Conservation (phyloP, 2,797 vertebrate genomes). For the Acanthurus tractus region DNA sequence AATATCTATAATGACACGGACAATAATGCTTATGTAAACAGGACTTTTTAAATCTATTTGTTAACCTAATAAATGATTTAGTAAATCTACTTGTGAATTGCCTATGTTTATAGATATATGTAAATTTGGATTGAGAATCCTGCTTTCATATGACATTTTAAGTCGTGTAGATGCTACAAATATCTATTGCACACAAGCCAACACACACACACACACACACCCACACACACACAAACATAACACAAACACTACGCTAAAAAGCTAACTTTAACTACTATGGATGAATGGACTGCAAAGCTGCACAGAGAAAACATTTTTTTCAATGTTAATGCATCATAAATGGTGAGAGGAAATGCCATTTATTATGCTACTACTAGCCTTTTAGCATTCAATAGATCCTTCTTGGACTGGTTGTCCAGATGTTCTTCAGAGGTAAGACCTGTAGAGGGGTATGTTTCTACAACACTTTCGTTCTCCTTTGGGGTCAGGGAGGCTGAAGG, state of each 20-base stretch:
- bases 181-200: not conserved
- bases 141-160: conserved; percentile 37
- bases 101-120: not conserved
- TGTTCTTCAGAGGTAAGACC: conserved; percentile 78
- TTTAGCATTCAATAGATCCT: conserved; percentile 89
- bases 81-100: not conserved
- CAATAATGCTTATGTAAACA: not conserved
- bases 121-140: conserved; percentile 65
- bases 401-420: conserved; percentile 82
- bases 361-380: conserved; percentile 97
- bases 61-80: not conserved
- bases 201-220: conserved; percentile 5
- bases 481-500: conserved; percentile 79
- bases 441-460: conserved; percentile 82
- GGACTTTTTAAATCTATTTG: not conserved
- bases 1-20: conserved; percentile 13
- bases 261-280: conserved; percentile 38
- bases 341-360: conserved; percentile 87
- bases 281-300: conserved; percentile 76
- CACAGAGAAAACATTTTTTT: conserved; percentile 62
- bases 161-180: conserved; percentile 9
- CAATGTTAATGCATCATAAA: conserved; percentile 90
- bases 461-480: conserved; percentile 78
- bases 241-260: conserved; percentile 22
- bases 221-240: conserved; percentile 18